These are phyloP conservation scores for Melipona quadrifasciata DNA, from an alignment of 1,140 invertebrate genomes.

Conservation along the genomic window DNA sequence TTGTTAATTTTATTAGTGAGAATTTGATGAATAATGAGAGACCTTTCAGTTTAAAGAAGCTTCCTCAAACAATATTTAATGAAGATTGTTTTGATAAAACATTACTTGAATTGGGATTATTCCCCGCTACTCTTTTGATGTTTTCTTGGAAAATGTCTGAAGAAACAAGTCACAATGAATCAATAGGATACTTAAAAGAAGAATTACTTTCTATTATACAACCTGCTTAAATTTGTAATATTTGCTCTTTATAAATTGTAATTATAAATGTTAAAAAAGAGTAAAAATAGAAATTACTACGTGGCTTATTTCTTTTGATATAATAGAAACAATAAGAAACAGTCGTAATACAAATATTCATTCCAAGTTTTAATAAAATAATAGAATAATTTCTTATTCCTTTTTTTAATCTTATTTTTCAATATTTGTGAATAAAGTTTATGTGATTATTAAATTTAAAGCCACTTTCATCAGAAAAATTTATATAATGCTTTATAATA, in stretches of 20 bases:
- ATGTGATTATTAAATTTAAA: neutral
- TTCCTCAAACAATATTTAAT: slow-evolving; percentile 84
- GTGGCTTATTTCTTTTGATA: neutral
- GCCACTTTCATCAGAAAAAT: neutral
- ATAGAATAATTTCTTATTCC: neutral
- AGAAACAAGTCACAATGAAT: slow-evolving; percentile 75
- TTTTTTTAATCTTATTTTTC: neutral
- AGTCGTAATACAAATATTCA: neutral
- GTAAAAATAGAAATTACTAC: neutral
- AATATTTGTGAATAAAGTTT: neutral
- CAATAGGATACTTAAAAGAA: slow-evolving; percentile 86
- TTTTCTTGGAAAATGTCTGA: slow-evolving; percentile 85
- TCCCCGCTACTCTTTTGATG: slow-evolving; percentile 88
- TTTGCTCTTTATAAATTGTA: neutral
- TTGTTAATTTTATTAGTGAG: slow-evolving; percentile 89
- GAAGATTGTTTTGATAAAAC: slow-evolving; percentile 85
- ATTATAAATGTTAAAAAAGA: slow-evolving; percentile 5
- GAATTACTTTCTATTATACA: slow-evolving; percentile 87
- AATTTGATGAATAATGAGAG: slow-evolving; percentile 85
- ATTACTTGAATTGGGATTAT: slow-evolving; percentile 87
- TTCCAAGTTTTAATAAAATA: neutral
- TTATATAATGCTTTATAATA: neutral
- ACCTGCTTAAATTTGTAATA: slow-evolving; percentile 28
- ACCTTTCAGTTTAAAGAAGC: slow-evolving; percentile 85
- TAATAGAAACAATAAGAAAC: neutral